Base-by-base conservation (phyloP, 2,888 invertebrate species). In the Metacarcinus magister region DNA sequence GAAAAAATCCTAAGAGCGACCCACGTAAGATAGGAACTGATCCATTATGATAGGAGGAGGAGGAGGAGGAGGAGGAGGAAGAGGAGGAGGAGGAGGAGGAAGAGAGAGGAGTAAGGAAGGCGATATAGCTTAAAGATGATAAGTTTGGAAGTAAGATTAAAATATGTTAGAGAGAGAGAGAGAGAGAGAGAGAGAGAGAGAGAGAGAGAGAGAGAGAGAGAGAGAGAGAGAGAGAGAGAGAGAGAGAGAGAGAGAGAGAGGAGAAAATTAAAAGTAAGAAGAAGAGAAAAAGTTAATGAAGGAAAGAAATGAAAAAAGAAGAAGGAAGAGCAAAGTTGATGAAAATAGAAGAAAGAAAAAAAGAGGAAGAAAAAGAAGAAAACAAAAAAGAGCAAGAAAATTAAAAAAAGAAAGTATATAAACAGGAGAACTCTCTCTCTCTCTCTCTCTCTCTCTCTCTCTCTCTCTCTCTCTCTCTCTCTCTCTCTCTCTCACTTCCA, bases 11-110 rank as follows among this genome's bases (percentile, higher is more conserved):
- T 4, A 19, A 60, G 60, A 60, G 60, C 13, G 16, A 46, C 4
- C 4, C 10, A 4, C 46, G 10, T 46, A 10, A 19, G 60, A 60
- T 2, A 60, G 19, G 60, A 16, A 60, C n/a, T 28, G 82, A 82
- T 23, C 23, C n/a, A 82, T 23, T 28, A 28, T 28, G 82, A 82
- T 23, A 82, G 82, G 32, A 39, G 39, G 91, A 91, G 44, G 43
- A 39, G 39, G 91, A 91, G 44, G 43, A 39, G 39, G 91, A 91
- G 23, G 23, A 13, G 60, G 60, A 60, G 60, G 60, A 60, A n/a
- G n/a, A 67, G 67, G n/a, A 67, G 67, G n/a, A 67, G 23, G n/a
- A 67, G 67, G n/a, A 67, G 67, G n/a, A 67, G 67, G n/a, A 67
- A 23, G n/a, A 54, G 10, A 7, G 16, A 54, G 10, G 8, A 7